Base-by-base conservation (phyloP, 2,113 vertebrate genomes). In the Eidolon helvum region DNA sequence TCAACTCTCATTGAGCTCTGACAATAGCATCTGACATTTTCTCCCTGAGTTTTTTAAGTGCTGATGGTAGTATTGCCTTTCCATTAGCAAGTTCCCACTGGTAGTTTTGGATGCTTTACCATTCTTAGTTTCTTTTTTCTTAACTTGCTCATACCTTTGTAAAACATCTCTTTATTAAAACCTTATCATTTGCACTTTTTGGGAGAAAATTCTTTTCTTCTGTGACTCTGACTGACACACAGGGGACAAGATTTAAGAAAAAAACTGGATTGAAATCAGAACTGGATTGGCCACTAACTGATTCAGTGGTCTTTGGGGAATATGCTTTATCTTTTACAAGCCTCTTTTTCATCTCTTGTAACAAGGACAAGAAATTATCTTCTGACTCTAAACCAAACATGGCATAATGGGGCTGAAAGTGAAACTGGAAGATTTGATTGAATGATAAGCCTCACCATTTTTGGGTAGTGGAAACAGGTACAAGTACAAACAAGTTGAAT, bases 201-300 rank as follows among this genome's bases (percentile, higher is more conserved):
- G 8, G 35, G 61, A 87, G 66, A 66, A 65, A 30, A 82, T 78
- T 95, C 28, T 92, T 96, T 92, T 75, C 48, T 93, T 71, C 14
- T 66, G 48, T 33, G 40, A 84, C 48, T 45, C 59, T 63, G 48
- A 78, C 16, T 66, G 74, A 79, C 1, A 38, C 1, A 4, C 14
- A 71, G 22, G 33, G 19, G 48, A 28, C 8, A 63, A 4, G 9
- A 43, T 50, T 94, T 87, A n/a, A 74, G 45, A 77, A 89, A 85
- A 84, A n/a, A 78, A 40, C 28, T 35, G 28, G 9, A 24, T 35
- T 66, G 35, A n/a, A 72, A 61, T 83, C 33, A n/a, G 35, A 96
- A 89, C 16, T 84, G 35, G 30, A 12, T 30, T 78, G 82, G 10
- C 12, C 26, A 79, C 57, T 63, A 61, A 63, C 10, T 63, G 57